A percentile compares a stretch with the other conserved stretches of the same genome.
phyloP scores from a whole-genome alignment of 2,888 invertebrate species.

The Phorcus lineatus region DNA sequence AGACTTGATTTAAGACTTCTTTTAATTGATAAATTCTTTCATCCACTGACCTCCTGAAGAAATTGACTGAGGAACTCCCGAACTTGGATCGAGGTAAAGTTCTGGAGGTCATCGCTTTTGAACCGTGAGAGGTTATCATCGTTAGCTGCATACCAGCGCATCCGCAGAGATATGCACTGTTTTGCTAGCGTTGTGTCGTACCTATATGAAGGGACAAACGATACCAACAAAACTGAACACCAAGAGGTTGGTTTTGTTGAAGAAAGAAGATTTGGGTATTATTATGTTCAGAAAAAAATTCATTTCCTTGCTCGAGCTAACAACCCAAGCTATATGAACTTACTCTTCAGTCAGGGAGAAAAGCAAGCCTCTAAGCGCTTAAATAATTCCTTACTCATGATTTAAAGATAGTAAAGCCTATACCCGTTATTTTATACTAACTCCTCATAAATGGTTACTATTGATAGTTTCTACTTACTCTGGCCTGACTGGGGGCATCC shows the following conservation, averaged over 20 bases:
- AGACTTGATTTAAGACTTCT: too few relatives aligned
- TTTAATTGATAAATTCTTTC: not conserved
- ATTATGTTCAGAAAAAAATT: too few relatives aligned
- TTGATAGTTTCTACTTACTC: constrained; percentile 78
- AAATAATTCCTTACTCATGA: too few relatives aligned
- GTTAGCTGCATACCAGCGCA: constrained; percentile 78
- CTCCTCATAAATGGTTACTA: not conserved
- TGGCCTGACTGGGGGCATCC: constrained; percentile 92
- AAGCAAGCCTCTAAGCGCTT: not conserved
- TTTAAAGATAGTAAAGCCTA: too few relatives aligned
- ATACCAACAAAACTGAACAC: too few relatives aligned
- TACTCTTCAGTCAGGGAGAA: not conserved
- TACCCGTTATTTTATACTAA: too few relatives aligned
- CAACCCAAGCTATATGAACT: too few relatives aligned
- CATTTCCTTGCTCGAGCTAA: too few relatives aligned
- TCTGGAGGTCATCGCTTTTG: constrained; percentile 77
- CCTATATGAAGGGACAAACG: constrained; percentile 73
- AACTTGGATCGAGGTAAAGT: constrained; percentile 82
- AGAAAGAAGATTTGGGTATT: too few relatives aligned
- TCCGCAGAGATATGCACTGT: constrained; percentile 80
- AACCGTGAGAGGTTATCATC: constrained; percentile 76
- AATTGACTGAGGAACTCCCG: constrained; percentile 84
- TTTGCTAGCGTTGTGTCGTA: constrained; percentile 83
- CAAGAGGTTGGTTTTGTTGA: too few relatives aligned
- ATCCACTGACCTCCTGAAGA: constrained; percentile 76